Conservation (phyloP, 2,888 invertebrate genomes). For the Digitonthophagus gazella region DNA sequence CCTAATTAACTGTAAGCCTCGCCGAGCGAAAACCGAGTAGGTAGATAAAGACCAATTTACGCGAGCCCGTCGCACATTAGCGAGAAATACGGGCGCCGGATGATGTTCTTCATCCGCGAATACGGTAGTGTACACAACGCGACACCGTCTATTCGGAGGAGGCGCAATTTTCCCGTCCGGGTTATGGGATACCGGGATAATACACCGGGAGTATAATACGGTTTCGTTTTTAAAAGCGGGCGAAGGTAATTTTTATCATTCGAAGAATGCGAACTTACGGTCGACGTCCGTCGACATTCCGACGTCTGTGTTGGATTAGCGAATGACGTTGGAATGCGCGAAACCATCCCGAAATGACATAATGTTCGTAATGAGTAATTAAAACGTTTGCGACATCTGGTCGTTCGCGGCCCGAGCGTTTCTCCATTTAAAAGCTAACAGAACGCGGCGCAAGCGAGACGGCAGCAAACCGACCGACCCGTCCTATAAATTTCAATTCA, state of each 20-base stretch:
- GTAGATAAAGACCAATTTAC: constrained; percentile 18
- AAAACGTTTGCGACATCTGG: constrained; percentile 11
- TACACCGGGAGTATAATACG: not conserved
- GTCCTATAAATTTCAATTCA: not conserved
- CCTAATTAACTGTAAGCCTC: constrained; percentile 14
- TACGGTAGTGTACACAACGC: constrained; percentile 5
- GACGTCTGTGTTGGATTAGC: constrained; percentile 9
- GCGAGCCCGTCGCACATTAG: constrained; percentile 10
- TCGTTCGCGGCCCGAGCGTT: not conserved
- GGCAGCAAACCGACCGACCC: not conserved
- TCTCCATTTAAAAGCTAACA: not conserved
- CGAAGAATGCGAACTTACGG: constrained; percentile 3
- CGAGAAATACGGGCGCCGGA: constrained; percentile 7
- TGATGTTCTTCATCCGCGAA: constrained; percentile 13
- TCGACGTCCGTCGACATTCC: not conserved
- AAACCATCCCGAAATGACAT: constrained; percentile 3
- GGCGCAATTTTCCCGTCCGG: not conserved
- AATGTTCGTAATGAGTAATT: constrained; percentile 14
- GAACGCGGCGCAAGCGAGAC: not conserved
- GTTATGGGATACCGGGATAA: not conserved
- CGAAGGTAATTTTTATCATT: not conserved
- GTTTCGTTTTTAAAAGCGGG: not conserved
- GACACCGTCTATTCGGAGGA: not conserved
- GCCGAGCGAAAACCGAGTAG: constrained; percentile 16
- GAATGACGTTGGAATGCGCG: constrained; percentile 1